Base-by-base conservation (phyloP, 2,113 vertebrate genomes). In the Colistium nudipinnis region DNA sequence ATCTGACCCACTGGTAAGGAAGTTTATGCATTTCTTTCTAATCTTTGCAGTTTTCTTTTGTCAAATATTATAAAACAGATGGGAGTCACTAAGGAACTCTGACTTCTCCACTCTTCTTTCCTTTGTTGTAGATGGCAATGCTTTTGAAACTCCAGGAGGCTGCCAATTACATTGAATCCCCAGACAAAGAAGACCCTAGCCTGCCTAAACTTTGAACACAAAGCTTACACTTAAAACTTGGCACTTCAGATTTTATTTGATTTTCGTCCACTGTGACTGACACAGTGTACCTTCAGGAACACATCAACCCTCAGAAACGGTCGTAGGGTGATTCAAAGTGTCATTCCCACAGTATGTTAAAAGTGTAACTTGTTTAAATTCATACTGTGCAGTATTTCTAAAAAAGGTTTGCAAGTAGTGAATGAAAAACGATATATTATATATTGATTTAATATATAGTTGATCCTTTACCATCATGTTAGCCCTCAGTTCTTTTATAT, bases 131-230 rank as follows among this genome's bases (percentile, higher is more conserved):
- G 98, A 99, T 99, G 98, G 96, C 96, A 41, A 99, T 99, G 98
- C 94, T 99, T 92, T 89, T 99, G 87, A 99, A 98, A 84, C 96
- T 99, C 69, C 98, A 99, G 83, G 98, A 99, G 90, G 96, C 97
- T 2, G 98, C 98, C 89, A 98, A 98, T 90, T 96, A 96, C 88
- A 98, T 98, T 17, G 97, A 99, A 86, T 98, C 97, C 81, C 97
- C 97, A 0, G 98, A 99, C 65, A 94, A 94, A 48, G 98, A 99
- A 87, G 96, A 98, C 68, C 93, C 94, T 0, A 93, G 93, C 84
- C 93, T 97, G 74, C 94, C 96, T 19, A 95, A 93, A 62, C 87
- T 92, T 83, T 92, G 80, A 89, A 81, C 43, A 61, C 62, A 76
- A 54, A 61, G 55, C 51, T 71, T 11, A 57, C 53, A 59, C 52